A percentile compares a stretch with the other conserved stretches of the same genome.
phyloP scores from a whole-genome alignment of 2,113 vertebrate species.

The Butorides virescens region DNA sequence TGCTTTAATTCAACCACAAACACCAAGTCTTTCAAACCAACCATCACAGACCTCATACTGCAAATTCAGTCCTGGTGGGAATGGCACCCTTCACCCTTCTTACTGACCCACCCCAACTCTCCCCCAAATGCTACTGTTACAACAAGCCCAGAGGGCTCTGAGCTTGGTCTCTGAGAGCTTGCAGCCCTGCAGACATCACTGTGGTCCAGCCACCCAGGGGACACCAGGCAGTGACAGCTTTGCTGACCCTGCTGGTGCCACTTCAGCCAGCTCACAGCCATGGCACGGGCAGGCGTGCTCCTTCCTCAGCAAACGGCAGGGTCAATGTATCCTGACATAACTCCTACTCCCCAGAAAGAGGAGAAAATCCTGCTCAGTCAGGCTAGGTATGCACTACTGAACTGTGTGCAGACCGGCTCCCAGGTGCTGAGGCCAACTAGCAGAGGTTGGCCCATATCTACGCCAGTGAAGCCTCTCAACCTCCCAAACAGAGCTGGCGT shows the following conservation, averaged over 20 bases:
- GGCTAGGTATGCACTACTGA: background rate
- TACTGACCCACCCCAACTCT: background rate
- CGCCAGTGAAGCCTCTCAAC: background rate
- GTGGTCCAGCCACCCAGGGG: background rate
- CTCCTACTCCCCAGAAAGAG: background rate
- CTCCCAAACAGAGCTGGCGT: background rate
- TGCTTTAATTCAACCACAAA: background rate
- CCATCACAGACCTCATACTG: accelerated
- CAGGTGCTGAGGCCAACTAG: background rate
- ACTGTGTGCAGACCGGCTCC: background rate
- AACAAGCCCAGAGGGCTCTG: background rate
- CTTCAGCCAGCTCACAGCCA: background rate
- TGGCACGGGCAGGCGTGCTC: accelerated
- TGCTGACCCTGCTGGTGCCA: background rate
- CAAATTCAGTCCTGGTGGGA: background rate
- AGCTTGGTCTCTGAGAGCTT: background rate
- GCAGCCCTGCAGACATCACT: background rate
- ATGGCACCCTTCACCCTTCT: background rate
- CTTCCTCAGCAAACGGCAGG: background rate
- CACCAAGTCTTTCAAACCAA: background rate
- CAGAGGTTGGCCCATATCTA: background rate
- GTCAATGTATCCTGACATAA: background rate
- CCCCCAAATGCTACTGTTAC: background rate
- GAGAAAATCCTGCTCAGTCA: background rate
- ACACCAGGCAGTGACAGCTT: background rate